Evolutionary conservation across 2,797 vertebrate genomes (phyloP).

Genomic region (Danio albolineatus): DNA sequence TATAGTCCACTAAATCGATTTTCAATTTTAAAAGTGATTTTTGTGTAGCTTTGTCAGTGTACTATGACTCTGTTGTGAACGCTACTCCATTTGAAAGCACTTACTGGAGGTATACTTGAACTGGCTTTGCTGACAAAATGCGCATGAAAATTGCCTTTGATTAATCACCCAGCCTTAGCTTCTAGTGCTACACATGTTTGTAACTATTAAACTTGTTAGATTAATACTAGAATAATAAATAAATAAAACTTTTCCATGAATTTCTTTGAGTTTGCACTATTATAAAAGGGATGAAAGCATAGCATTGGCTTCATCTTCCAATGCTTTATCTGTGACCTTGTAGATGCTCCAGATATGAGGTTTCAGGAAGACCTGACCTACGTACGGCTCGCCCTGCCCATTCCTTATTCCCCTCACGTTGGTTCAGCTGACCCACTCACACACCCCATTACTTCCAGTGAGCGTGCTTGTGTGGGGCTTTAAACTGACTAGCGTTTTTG

Average conservation of each 20-base stretch:
- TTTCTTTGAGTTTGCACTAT: slow-evolving; percentile 39
- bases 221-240: not conserved
- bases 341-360: slow-evolving; percentile 32
- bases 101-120: too few species aligned
- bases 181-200: not conserved
- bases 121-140: too few species aligned
- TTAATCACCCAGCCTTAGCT: not conserved
- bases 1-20: too few species aligned
- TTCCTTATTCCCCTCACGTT: slow-evolving; percentile 48
- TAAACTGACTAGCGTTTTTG: slow-evolving; percentile 57
- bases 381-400: slow-evolving; percentile 41
- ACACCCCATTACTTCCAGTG: slow-evolving; percentile 50
- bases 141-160: too few species aligned
- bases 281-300: slow-evolving; percentile 53
- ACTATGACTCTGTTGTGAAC: too few species aligned
- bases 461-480: slow-evolving; percentile 59
- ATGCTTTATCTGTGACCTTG: slow-evolving; percentile 26
- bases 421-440: slow-evolving; percentile 54
- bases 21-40: too few species aligned
- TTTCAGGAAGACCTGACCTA: slow-evolving; percentile 25
- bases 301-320: slow-evolving; percentile 45
- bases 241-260: not conserved
- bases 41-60: too few species aligned
- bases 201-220: not conserved
- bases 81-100: too few species aligned